Evolutionary conservation across 2,113 vertebrate genomes (phyloP).

Genomic region (Choloepus hoffmanni): DNA sequence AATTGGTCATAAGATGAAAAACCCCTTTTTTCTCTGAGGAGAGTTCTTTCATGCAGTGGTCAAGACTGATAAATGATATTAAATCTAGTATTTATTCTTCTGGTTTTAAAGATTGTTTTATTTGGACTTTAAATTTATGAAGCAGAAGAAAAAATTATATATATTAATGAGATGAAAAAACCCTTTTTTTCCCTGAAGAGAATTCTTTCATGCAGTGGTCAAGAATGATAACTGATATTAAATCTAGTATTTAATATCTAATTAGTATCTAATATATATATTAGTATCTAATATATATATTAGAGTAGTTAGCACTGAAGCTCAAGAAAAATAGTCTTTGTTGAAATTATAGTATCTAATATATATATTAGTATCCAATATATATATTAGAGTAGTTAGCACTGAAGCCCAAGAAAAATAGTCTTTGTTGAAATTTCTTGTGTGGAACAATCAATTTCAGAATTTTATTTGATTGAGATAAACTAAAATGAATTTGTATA

Average conservation of each 20-base stretch:
- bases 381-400: neutral
- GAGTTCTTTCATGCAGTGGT: constrained; percentile 4
- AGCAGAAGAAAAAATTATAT: neutral
- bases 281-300: too few species aligned
- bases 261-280: too few species aligned
- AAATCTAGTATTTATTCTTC: constrained; percentile 25
- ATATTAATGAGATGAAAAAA: neutral
- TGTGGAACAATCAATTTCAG: constrained; percentile 1
- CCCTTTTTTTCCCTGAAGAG: constrained; percentile 27
- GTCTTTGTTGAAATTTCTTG: constrained; percentile 32
- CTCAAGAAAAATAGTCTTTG: constrained; percentile 2
- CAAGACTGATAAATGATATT: constrained; percentile 8
- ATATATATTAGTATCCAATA: too few species aligned
- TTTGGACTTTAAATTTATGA: neutral
- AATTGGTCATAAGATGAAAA: neutral
- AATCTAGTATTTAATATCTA: neutral
- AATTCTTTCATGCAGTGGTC: constrained; percentile 4
- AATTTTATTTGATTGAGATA: constrained; percentile 58
- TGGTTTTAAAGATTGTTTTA: constrained; percentile 37
- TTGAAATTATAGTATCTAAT: neutral
- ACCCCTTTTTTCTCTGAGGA: constrained; percentile 24
- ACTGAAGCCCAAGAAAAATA: constrained; percentile 38
- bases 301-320: constrained; percentile 26
- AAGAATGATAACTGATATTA: constrained; percentile 6
- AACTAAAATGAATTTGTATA: constrained; percentile 51